Percentiles rank a stretch among this genome's conserved stretches.
These are phyloP conservation scores for Sycophila sp. DNA, from an alignment of 1,140 invertebrate species.

Conservation along the genomic window DNA sequence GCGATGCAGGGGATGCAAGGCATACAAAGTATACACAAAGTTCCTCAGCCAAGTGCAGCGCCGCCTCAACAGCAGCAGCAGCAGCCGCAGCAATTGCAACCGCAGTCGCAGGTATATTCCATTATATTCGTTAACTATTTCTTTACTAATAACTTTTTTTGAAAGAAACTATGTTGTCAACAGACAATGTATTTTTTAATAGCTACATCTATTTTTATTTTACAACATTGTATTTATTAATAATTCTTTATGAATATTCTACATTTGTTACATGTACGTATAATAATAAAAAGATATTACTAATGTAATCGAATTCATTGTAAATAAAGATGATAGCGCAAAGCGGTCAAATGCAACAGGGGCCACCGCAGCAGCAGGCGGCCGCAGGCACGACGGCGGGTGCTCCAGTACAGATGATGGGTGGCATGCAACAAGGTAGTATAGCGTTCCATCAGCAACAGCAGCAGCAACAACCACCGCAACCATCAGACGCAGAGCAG, in stretches of 20 bases:
- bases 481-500: conserved; percentile 56
- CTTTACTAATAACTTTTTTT: neutral
- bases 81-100: conserved; percentile 40
- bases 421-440: conserved; percentile 49
- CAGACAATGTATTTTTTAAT: too few relatives aligned
- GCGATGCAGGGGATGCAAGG: conserved; percentile 56
- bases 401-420: conserved; percentile 54
- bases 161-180: too few relatives aligned
- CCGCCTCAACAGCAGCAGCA: conserved; percentile 44
- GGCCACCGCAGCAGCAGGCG: conserved; percentile 45
- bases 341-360: conserved; percentile 39
- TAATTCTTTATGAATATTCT: too few relatives aligned
- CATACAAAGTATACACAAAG: conserved; percentile 62
- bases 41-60: conserved; percentile 55
- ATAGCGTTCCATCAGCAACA: conserved; percentile 43
- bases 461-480: conserved; percentile 22
- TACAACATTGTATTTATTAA: too few relatives aligned
- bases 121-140: too few relatives aligned
- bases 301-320: neutral
- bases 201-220: neutral
- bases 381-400: conserved; percentile 35
- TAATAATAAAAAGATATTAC: neutral
- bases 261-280: too few relatives aligned
- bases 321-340: conserved; percentile 46
- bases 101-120: conserved; percentile 10